phyloP scores from a whole-genome alignment of 2,888 invertebrate species.

The Temnothorax unifasciatus region DNA sequence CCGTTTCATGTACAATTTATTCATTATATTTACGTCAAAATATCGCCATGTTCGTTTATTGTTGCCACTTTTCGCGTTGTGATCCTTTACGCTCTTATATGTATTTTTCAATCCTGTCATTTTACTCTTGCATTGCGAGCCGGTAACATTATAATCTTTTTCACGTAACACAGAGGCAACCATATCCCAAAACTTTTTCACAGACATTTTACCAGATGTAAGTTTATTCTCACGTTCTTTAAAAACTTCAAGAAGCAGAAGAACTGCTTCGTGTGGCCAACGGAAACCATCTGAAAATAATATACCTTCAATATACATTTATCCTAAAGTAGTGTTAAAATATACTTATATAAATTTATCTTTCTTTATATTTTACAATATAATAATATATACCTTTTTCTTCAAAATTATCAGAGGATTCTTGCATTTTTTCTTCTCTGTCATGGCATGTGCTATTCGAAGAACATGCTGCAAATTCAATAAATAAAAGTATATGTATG shows the following conservation, averaged over 20 bases:
- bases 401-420: no score
- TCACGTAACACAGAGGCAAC: background rate
- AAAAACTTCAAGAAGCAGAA: background rate
- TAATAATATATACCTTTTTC: background rate
- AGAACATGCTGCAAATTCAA: no score
- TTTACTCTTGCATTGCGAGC: background rate
- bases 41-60: background rate
- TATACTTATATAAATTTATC: background rate
- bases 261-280: background rate
- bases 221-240: background rate
- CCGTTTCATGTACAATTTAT: background rate
- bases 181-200: background rate
- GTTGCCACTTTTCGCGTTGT: background rate
- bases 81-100: background rate
- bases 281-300: background rate
- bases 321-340: background rate
- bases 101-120: constrained; percentile 3
- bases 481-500: no score
- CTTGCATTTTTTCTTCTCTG: no score
- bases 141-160: background rate
- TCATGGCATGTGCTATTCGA: no score
- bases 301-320: background rate
- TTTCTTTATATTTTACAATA: background rate
- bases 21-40: background rate
- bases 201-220: background rate